Base-by-base conservation (phyloP, 2,888 invertebrate species). In the Agrotis clavis region DNA sequence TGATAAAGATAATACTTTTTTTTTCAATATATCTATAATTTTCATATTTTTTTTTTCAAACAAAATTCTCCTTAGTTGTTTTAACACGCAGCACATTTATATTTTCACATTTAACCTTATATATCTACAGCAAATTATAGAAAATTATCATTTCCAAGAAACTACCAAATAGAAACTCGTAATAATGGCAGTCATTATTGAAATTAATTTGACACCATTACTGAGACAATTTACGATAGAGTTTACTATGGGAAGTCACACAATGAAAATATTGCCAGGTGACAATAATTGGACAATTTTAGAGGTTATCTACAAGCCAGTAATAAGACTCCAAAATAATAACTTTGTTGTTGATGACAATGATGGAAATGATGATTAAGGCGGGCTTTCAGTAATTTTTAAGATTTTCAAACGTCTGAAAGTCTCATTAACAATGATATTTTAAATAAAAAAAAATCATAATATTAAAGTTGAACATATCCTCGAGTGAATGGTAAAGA, bases 171-270 rank as follows among this genome's bases (percentile, higher is more conserved):
- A 81, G 53, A 68, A 81, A 67, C 53, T n/a, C 50, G 11, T 60
- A 54, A 81, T 77, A 79, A 71, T 61, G 51, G 51, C 19, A 19
- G 63, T 16, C 50, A 71, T 81, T 81, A 71, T 35, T 47, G 16
- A 71, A 77, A 81, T 81, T 50, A 61, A 67, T 63, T 76, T 81
- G 82, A 81, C 79, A 82, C 67, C 67, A 25, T 70, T 70, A 62
- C 21, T 6, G 59, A 21, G 25, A 25, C 45, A 25, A 54, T 48
- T 67, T 54, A 66, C 63, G 48, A 11, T 11, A 47, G 45, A 66
- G 59, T 76, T 67, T 57, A 63, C 53, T 35, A 35, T 50, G 50
- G 74, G 60, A 67, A 51, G 25, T 6, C 35, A 35, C 35, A 53
- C 51, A 57, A 62, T 73, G 2, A 35, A 45, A 74, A 45, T 13